Conservation (phyloP, 1,140 invertebrate species). For the Anthonomus grandis region DNA sequence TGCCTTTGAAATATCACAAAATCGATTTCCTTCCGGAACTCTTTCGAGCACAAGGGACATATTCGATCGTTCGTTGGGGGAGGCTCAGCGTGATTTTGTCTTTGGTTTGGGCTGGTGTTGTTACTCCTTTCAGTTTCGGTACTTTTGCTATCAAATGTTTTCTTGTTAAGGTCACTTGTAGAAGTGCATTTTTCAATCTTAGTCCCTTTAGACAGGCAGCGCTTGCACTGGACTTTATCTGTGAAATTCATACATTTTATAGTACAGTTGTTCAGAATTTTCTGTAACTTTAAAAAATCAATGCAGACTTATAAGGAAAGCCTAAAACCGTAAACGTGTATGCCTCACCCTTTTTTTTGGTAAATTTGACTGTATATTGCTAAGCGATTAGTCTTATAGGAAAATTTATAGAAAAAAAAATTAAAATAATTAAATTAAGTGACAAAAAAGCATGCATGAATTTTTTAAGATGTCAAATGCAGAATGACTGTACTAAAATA, state of each 20-base stretch:
- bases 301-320: no score
- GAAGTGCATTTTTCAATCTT: conserved; percentile 33
- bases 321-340: no score
- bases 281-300: no score
- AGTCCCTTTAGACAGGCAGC: conserved; percentile 30
- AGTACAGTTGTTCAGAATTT: no score
- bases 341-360: no score
- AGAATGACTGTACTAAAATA: no score
- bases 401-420: conserved; percentile 9
- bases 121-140: conserved; percentile 31
- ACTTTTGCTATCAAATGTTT: conserved; percentile 26
- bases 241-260: no score
- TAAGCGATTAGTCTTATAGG: no score
- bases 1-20: conserved; percentile 54
- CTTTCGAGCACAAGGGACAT: conserved; percentile 56
- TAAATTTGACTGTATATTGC: no score
- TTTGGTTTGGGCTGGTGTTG: conserved; percentile 32
- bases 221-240: conserved; percentile 33
- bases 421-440: no score
- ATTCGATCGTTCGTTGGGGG: conserved; percentile 50
- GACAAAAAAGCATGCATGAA: no score
- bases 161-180: conserved; percentile 30
- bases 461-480: no score
- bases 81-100: neutral
- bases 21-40: conserved; percentile 47